Percentiles rank a stretch among this genome's conserved stretches.
Conservation (phyloP, 2,113 vertebrate species). For the Carollia perspicillata region DNA sequence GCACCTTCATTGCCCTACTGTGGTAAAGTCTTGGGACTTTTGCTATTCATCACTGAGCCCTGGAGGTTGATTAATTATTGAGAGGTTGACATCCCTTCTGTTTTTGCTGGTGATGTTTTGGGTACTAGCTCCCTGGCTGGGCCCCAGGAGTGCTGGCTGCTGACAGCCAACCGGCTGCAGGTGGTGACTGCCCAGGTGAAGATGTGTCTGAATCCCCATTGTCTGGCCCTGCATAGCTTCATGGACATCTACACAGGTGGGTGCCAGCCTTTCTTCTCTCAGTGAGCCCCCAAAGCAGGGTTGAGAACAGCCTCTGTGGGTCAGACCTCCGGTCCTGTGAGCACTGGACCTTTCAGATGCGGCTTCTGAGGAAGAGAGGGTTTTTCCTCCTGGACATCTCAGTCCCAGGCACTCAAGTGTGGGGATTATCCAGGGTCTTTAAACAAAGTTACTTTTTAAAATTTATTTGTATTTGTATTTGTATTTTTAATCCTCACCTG, state of each 20-base stretch:
- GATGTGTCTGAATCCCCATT: conserved; percentile 92
- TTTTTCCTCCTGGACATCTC: background rate
- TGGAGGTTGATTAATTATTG: background rate
- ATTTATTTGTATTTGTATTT: background rate
- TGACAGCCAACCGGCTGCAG: conserved; percentile 91
- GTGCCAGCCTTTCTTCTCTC: conserved; percentile 39
- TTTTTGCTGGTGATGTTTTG: conserved; percentile 35
- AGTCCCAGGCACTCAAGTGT: background rate
- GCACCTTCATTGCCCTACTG: background rate
- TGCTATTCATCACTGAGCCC: background rate
- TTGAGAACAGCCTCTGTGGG: background rate
- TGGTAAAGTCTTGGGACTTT: conserved; percentile 15
- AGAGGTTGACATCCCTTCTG: conserved; percentile 12
- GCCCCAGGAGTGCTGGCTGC: conserved; percentile 94
- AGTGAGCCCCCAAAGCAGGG: background rate
- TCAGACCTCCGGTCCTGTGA: background rate
- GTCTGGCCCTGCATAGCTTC: conserved; percentile 95
- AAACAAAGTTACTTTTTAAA: background rate
- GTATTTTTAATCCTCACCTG: too few species aligned
- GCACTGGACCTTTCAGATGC: background rate
- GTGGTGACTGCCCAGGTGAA: conserved; percentile 93
- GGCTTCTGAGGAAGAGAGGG: background rate
- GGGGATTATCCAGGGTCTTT: background rate
- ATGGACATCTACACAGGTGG: conserved; percentile 95
- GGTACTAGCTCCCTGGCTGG: conserved; percentile 89